A percentile compares a stretch with the other conserved stretches of the same genome.
These are phyloP conservation scores for Leptobrachium ailaonicum DNA, from an alignment of 2,113 vertebrate species.

Conservation along the genomic window DNA sequence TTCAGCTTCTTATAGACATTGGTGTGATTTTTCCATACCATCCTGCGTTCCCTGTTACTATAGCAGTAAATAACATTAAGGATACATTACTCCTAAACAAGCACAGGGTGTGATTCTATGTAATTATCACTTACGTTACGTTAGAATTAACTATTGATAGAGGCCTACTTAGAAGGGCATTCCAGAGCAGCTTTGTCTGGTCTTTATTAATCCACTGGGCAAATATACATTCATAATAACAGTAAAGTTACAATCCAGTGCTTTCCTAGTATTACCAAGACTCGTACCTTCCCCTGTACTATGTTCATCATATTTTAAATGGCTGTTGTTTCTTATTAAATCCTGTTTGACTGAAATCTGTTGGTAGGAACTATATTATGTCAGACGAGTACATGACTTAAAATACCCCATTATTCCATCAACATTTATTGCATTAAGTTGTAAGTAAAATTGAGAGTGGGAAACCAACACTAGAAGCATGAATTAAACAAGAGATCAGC, in stretches of 20 bases:
- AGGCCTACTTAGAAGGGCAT: background rate
- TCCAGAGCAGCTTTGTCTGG: background rate
- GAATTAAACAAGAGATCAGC: too few species aligned
- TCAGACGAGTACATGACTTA: too few species aligned
- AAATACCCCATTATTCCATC: too few species aligned
- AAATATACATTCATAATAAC: too few species aligned
- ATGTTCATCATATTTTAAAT: too few species aligned
- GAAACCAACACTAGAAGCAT: too few species aligned
- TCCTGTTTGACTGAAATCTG: background rate
- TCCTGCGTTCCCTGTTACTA: slow-evolving; percentile 20
- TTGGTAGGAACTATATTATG: too few species aligned
- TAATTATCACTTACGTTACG: background rate
- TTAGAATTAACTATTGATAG: background rate
- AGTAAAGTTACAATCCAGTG: too few species aligned
- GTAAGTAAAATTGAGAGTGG: too few species aligned
- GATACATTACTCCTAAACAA: background rate
- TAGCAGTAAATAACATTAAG: slow-evolving; percentile 10
- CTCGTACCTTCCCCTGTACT: too few species aligned
- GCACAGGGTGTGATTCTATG: background rate
- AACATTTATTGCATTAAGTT: too few species aligned
- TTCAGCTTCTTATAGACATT: slow-evolving; percentile 20
- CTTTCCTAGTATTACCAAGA: too few species aligned
- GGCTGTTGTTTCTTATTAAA: background rate
- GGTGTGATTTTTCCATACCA: slow-evolving; percentile 21
- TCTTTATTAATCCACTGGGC: background rate